Base-by-base conservation (phyloP, 2,113 vertebrate species). In the Sphyrna mokarran region DNA sequence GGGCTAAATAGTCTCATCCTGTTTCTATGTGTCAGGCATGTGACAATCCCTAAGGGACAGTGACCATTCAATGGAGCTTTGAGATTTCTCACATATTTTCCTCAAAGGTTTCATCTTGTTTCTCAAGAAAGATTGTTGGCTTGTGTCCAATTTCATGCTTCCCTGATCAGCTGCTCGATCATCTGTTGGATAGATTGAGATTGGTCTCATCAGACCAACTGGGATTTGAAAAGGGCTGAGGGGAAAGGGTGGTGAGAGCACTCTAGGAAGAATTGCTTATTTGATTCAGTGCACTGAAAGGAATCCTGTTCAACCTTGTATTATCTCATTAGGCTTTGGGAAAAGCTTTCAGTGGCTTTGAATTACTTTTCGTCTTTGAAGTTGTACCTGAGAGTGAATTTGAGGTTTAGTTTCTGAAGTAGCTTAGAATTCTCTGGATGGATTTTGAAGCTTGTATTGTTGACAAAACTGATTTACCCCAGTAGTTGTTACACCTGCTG, bases 351-450 rank as follows among this genome's bases (percentile, higher is more conserved):
- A 40, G 37, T 93, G 61, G 89, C 29, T 93, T 37, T 93, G 89
- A 68, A 68, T 93, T 93, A 93, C 61, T 37, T 93, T 93, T 43
- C 14, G 9, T 68, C 61, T 93, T 66, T 68, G 89, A 93, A 93
- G 33, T 68, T 66, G 33, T 63, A 16, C 61, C 48, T 54, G 48
- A 66, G 58, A 2, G 61, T 66, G 61, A 93, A 93, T 66, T 93
- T 66, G 61, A 33, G 33, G 89, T 93, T 89, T 93, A 66, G 58
- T 68, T 66, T 93, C 89, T 66, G 63, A 93, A 93, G 89, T 93
- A 63, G 89, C 66, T 93, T 93, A 93, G 11, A 61, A n/a, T 40
- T 93, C 61, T 68, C 33, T n/a, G 66, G 89, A 93, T 93, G 89
- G 89, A 93, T 93, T 93, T n/a, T 93, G 89, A 93, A 93, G 18